These are phyloP conservation scores for Petrosia ficiformis DNA, from an alignment of 37 sponge, comb jelly and placozoan species.

Conservation along the genomic window DNA sequence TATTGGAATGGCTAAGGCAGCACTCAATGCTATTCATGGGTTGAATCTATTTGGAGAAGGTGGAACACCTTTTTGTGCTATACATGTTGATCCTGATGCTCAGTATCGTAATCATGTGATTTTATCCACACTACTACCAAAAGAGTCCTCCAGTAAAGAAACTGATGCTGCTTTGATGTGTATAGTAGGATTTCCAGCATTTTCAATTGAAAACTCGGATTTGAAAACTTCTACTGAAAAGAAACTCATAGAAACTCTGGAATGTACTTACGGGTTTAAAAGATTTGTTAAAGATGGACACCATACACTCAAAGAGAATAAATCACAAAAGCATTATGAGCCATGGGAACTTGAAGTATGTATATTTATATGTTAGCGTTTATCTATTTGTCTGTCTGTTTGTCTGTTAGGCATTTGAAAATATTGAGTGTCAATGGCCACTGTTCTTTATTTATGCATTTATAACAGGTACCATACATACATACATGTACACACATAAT, in stretches of 20 bases:
- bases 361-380: not conserved
- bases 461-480: slow-evolving; percentile 37
- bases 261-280: slow-evolving; percentile 51
- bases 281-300: slow-evolving; percentile 73
- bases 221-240: slow-evolving; percentile 43
- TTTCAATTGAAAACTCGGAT: slow-evolving; percentile 65
- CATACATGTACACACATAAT: not conserved
- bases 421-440: slow-evolving; percentile 86
- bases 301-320: slow-evolving; percentile 63
- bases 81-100: slow-evolving; percentile 94
- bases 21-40: slow-evolving; percentile 81
- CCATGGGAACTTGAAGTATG: slow-evolving; percentile 47
- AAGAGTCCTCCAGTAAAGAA: slow-evolving; percentile 85
- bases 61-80: slow-evolving; percentile 49
- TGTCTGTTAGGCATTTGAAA: slow-evolving; percentile 63
- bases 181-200: slow-evolving; percentile 87
- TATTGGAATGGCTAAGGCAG: slow-evolving; percentile 87
- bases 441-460: slow-evolving; percentile 48
- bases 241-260: slow-evolving; percentile 35
- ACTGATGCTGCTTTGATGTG: slow-evolving; percentile 85
- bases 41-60: slow-evolving; percentile 84
- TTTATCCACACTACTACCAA: slow-evolving; percentile 77
- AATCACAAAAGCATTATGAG: slow-evolving; percentile 29
- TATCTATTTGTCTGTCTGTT: not conserved
- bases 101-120: slow-evolving; percentile 84